phyloP scores from a whole-genome alignment of 1,140 invertebrate genomes.

The Anoplolepis gracilipes region DNA sequence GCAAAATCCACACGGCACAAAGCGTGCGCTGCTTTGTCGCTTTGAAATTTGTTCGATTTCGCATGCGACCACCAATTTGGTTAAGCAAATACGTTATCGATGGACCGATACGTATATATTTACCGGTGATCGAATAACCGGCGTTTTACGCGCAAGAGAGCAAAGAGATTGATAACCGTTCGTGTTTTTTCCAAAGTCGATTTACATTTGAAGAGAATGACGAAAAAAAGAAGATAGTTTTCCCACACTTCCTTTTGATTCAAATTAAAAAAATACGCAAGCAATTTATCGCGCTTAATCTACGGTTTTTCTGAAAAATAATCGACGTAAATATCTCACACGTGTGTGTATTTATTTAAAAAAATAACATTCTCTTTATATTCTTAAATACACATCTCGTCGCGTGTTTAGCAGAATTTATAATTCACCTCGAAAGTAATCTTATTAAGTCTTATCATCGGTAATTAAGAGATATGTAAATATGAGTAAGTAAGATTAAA shows the following conservation, averaged over 20 bases:
- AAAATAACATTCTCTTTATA: background rate
- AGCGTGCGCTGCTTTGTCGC: constrained; percentile 3
- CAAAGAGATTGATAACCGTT: constrained; percentile 45
- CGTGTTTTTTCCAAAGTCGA: constrained; percentile 47
- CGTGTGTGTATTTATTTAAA: background rate
- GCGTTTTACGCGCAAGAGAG: constrained; percentile 25
- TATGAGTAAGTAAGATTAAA: background rate
- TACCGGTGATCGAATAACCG: constrained; percentile 33
- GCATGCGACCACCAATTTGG: constrained; percentile 45
- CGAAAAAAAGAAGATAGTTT: background rate
- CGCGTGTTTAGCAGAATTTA: background rate
- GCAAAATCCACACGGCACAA: background rate
- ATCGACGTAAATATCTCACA: no score
- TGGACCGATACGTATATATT: constrained; percentile 48
- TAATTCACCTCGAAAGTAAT: background rate
- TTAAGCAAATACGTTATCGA: constrained; percentile 57
- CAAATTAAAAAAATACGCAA: constrained; percentile 20
- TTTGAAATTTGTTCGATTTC: constrained; percentile 55
- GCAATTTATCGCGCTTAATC: background rate
- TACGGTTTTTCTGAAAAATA: background rate
- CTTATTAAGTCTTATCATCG: background rate
- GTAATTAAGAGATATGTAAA: constrained; percentile 14
- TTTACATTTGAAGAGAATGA: constrained; percentile 56
- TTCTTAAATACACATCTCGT: background rate
- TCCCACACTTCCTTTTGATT: background rate